These are phyloP conservation scores for Polydrusus pterygomalis DNA, from an alignment of 2,888 invertebrate species.

Conservation along the genomic window DNA sequence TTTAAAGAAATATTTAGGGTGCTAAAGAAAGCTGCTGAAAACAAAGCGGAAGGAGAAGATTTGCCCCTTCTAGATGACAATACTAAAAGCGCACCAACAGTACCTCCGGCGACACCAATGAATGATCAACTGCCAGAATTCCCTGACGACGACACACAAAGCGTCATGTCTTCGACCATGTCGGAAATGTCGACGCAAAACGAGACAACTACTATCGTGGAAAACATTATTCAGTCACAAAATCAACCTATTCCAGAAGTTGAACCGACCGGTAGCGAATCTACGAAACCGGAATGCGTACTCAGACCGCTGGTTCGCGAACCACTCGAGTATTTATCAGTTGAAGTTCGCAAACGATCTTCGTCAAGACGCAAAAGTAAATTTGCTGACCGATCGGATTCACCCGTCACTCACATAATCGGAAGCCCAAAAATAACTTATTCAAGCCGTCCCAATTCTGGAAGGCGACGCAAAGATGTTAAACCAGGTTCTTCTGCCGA, in stretches of 20 bases:
- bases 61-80: slow-evolving; percentile 82
- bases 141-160: slow-evolving; percentile 82
- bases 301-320: slow-evolving; percentile 82
- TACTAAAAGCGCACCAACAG: slow-evolving; percentile 72
- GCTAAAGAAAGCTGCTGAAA: slow-evolving; percentile 88
- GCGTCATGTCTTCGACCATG: slow-evolving; percentile 84
- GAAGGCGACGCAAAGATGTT: slow-evolving; percentile 71
- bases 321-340: slow-evolving; percentile 84
- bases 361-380: slow-evolving; percentile 79
- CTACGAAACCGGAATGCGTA: slow-evolving; percentile 72
- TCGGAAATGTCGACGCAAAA: slow-evolving; percentile 83
- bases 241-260: slow-evolving; percentile 66
- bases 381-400: slow-evolving; percentile 79
- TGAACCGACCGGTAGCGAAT: slow-evolving; percentile 56
- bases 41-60: slow-evolving; percentile 86
- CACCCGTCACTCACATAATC: slow-evolving; percentile 77
- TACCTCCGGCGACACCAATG: slow-evolving; percentile 81
- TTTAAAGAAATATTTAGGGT: slow-evolving; percentile 91
- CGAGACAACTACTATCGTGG: slow-evolving; percentile 77
- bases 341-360: slow-evolving; percentile 80
- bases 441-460: slow-evolving; percentile 72
- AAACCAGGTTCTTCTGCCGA: slow-evolving; percentile 27
- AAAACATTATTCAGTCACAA: slow-evolving; percentile 73
- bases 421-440: slow-evolving; percentile 80
- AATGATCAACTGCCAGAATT: slow-evolving; percentile 75